Evolutionary conservation across 2,797 vertebrate species (phyloP).

Genomic region (Emys orbicularis): DNA sequence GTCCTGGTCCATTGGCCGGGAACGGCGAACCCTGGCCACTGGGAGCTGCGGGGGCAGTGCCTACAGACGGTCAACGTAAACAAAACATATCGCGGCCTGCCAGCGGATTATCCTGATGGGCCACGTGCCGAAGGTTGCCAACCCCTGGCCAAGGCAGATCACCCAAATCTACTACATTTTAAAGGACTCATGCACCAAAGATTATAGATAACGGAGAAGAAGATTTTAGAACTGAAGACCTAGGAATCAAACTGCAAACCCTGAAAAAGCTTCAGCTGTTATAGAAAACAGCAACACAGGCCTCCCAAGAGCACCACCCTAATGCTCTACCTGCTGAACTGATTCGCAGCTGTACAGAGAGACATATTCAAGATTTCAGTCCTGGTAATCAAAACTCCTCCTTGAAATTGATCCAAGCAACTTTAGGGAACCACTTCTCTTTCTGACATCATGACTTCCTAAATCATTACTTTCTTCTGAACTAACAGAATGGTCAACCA

Average conservation of each 20-base stretch:
- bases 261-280: slow-evolving; percentile 1
- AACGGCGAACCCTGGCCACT: too few species aligned
- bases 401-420: background rate
- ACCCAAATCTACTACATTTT: background rate
- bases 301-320: background rate
- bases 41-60: too few species aligned
- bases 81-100: too few species aligned
- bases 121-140: too few species aligned
- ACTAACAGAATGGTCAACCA: background rate
- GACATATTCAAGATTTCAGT: background rate
- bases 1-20: background rate
- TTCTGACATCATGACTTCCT: background rate
- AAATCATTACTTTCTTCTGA: background rate
- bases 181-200: background rate
- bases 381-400: background rate
- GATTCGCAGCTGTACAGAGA: background rate
- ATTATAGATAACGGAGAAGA: background rate
- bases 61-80: too few species aligned
- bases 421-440: background rate
- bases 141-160: background rate
- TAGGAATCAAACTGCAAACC: background rate
- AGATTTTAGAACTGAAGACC: background rate
- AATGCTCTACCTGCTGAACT: background rate
- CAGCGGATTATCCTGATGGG: too few species aligned
- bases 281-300: background rate